These are phyloP conservation scores for Steinernema khuongi DNA, from an alignment of 1,140 invertebrate genomes.

Conservation along the genomic window DNA sequence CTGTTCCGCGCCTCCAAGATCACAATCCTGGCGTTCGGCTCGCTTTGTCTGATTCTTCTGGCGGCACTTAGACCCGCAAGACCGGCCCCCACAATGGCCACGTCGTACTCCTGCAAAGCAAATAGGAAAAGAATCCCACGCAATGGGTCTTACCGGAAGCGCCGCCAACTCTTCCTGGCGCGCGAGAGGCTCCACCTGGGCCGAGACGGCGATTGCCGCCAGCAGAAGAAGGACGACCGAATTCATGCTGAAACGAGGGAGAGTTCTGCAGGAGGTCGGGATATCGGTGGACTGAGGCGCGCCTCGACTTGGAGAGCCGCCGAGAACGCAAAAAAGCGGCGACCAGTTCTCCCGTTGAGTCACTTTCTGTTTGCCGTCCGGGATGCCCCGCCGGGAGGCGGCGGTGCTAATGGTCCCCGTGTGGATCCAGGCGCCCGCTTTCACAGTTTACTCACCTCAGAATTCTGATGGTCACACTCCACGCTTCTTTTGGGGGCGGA, in stretches of 20 bases:
- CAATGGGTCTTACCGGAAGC: neutral
- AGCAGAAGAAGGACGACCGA: neutral
- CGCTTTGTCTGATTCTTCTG: slow-evolving; percentile 14
- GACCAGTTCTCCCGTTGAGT: neutral
- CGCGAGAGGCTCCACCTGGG: neutral
- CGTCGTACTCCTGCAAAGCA: slow-evolving; percentile 26
- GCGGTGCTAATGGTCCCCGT: neutral
- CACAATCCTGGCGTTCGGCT: slow-evolving; percentile 21
- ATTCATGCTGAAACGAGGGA: neutral
- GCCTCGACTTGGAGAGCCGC: neutral
- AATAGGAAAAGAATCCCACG: neutral
- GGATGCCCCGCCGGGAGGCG: neutral
- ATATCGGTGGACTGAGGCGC: neutral
- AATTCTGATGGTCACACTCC: too few species aligned
- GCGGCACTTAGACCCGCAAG: slow-evolving; percentile 28
- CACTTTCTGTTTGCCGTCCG: slow-evolving; percentile 13
- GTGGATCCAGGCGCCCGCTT: neutral
- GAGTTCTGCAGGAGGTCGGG: neutral
- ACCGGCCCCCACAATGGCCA: slow-evolving; percentile 29
- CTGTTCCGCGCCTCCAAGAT: slow-evolving; percentile 27
- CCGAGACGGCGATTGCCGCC: neutral
- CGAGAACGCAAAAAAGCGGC: neutral
- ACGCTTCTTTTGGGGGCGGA: too few species aligned
- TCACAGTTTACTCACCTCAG: slow-evolving; percentile 12
- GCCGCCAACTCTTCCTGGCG: neutral